phyloP scores from a whole-genome alignment of 2,113 vertebrate species.

The Diadophis punctatus region DNA sequence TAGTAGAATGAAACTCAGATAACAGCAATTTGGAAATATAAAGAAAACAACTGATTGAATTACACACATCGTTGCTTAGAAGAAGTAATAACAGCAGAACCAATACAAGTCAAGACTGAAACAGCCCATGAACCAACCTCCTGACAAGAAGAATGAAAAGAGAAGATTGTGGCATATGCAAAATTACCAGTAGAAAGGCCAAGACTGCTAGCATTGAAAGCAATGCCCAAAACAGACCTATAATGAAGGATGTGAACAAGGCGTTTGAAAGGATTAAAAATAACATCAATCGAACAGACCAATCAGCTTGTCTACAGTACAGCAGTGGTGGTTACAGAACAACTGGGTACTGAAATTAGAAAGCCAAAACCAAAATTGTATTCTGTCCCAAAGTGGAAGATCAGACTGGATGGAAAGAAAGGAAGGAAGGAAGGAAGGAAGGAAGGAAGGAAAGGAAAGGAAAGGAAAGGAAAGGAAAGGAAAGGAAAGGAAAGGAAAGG shows the following conservation, averaged over 20 bases:
- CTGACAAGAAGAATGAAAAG: not conserved
- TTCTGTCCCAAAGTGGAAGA: not conserved
- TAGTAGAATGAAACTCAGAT: not conserved
- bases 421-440: too few species aligned
- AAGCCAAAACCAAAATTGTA: not conserved
- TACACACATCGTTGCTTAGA: not conserved
- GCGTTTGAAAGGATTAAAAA: not conserved
- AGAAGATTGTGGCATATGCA: not conserved
- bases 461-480: too few species aligned
- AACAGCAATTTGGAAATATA: not conserved
- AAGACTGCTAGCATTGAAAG: not conserved
- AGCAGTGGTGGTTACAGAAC: not conserved
- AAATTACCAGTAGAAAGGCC: too few species aligned
- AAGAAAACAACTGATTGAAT: not conserved
- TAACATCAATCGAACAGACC: not conserved
- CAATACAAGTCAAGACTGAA: not conserved
- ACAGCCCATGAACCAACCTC: not conserved
- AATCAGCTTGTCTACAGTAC: not conserved
- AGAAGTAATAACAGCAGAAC: not conserved
- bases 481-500: too few species aligned
- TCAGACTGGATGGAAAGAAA: not conserved
- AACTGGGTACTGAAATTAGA: not conserved
- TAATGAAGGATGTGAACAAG: not conserved
- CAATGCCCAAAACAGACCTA: not conserved
- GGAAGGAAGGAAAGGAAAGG: too few species aligned